These are phyloP conservation scores for Megathymus violae DNA, from an alignment of 1,140 invertebrate species.

Conservation along the genomic window DNA sequence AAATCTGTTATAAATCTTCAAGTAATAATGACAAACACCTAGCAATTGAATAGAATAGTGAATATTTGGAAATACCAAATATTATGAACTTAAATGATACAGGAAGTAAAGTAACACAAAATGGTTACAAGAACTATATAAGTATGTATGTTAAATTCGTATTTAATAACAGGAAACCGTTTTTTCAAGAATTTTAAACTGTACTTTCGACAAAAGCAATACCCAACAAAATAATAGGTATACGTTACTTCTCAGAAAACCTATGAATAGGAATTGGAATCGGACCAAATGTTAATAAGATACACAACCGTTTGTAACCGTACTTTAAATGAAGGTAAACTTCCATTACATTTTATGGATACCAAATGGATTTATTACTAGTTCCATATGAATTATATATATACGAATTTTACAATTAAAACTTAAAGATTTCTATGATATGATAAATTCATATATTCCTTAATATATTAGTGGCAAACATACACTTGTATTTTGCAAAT, in stretches of 20 bases:
- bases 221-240: neutral
- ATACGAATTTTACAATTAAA: neutral
- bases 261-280: conserved; percentile 12
- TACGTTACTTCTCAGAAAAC: conserved; percentile 11
- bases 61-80: too few species aligned
- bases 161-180: neutral
- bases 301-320: neutral
- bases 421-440: too few species aligned
- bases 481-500: too few species aligned
- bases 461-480: too few species aligned
- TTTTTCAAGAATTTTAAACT: neutral
- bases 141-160: too few species aligned
- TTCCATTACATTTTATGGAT: neutral
- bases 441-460: too few species aligned
- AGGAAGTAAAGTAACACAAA: too few species aligned
- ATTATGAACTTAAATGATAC: too few species aligned
- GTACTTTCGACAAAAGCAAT: neutral
- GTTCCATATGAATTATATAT: neutral
- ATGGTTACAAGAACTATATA: too few species aligned
- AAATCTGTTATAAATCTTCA: too few species aligned
- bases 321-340: neutral
- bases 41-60: too few species aligned
- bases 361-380: neutral
- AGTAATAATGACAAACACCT: too few species aligned
- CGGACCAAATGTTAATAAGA: conserved; percentile 18